These are phyloP conservation scores for Tetramorium parvispinum DNA, from an alignment of 1,140 invertebrate species.

Conservation along the genomic window DNA sequence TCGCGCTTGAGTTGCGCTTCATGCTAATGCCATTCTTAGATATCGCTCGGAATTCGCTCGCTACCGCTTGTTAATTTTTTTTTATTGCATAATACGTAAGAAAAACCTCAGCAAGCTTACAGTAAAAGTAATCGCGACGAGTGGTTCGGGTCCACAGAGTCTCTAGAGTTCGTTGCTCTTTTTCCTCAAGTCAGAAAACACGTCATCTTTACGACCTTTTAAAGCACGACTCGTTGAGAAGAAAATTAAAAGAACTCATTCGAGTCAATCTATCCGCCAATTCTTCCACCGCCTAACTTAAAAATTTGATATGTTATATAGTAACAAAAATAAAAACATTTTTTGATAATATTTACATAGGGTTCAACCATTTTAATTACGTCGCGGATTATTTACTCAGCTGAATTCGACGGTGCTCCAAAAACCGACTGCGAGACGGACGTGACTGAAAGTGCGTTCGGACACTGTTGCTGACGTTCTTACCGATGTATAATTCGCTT, in stretches of 20 bases:
- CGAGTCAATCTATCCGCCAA: neutral
- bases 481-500: constrained; percentile 42
- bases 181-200: neutral
- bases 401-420: neutral
- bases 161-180: neutral
- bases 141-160: neutral
- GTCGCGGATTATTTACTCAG: neutral
- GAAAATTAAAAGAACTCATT: neutral
- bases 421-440: constrained; percentile 10
- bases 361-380: neutral
- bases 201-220: neutral
- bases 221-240: neutral
- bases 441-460: constrained; percentile 28
- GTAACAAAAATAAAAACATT: neutral
- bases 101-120: neutral
- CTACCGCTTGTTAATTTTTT: neutral
- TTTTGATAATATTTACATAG: neutral
- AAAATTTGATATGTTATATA: neutral
- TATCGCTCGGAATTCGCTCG: constrained; percentile 12
- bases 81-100: neutral
- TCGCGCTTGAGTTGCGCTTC: constrained; percentile 9
- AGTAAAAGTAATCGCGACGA: constrained; percentile 5
- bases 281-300: neutral
- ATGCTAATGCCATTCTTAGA: neutral
- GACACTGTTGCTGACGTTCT: constrained; percentile 48